Evolutionary conservation across 2,113 vertebrate species (phyloP).

Genomic region (Sander vitreus): DNA sequence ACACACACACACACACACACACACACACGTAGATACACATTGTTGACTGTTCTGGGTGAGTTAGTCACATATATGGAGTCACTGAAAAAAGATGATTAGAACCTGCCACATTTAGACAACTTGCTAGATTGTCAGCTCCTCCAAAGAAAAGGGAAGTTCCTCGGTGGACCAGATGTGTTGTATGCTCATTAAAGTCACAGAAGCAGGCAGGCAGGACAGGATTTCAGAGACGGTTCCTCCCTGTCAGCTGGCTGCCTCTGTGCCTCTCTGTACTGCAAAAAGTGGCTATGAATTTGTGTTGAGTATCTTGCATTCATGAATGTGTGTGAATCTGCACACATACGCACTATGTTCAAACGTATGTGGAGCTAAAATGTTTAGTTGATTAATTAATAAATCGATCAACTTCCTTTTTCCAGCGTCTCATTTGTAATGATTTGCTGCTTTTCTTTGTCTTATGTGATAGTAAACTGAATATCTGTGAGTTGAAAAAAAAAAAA

Average conservation of each 20-base stretch:
- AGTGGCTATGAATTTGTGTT: slow-evolving; percentile 15
- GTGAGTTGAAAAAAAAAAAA: too few species aligned
- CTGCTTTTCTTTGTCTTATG: neutral
- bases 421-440: neutral
- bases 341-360: too few species aligned
- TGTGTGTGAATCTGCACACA: neutral
- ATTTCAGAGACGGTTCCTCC: slow-evolving; percentile 54
- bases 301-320: slow-evolving; percentile 2
- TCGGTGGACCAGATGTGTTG: slow-evolving; percentile 65
- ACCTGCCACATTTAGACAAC: neutral
- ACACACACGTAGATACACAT: neutral
- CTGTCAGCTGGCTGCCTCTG: slow-evolving; percentile 49
- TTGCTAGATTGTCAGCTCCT: neutral
- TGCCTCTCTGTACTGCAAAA: neutral
- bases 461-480: neutral
- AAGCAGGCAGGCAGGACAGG: slow-evolving; percentile 32
- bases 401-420: neutral
- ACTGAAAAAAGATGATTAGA: neutral
- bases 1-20: neutral
- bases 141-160: neutral
- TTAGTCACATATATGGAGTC: neutral
- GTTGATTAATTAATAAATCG: neutral
- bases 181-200: slow-evolving; percentile 61
- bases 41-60: neutral
- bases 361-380: neutral